These are phyloP conservation scores for Lophotriccus pileatus DNA, from an alignment of 2,797 vertebrate species.

Conservation along the genomic window DNA sequence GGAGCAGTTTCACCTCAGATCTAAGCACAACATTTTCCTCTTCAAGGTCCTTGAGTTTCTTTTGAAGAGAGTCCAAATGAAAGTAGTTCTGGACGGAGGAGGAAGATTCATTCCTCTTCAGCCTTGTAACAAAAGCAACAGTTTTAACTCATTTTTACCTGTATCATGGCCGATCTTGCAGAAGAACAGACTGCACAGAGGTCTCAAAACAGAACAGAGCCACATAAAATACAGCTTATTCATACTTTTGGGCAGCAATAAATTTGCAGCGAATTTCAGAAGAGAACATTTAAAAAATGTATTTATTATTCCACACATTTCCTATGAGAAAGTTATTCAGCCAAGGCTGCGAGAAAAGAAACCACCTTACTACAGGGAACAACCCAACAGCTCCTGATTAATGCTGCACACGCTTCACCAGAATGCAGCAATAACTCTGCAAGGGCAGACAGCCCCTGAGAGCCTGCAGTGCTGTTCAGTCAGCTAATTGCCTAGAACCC, in stretches of 20 bases:
- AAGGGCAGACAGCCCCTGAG: neutral
- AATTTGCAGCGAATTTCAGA: neutral
- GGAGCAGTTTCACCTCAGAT: constrained; percentile 80
- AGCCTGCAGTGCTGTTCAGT: neutral
- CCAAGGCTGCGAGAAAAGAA: neutral
- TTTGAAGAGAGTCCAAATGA: constrained; percentile 94
- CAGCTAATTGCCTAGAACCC: neutral
- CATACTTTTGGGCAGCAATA: neutral
- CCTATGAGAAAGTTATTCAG: neutral
- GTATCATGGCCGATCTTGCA: neutral
- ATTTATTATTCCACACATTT: neutral
- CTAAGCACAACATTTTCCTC: constrained; percentile 94
- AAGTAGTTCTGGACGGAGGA: constrained; percentile 87
- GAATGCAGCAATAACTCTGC: neutral
- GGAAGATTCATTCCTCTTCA: constrained; percentile 86
- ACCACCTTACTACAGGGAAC: neutral
- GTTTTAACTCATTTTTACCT: neutral
- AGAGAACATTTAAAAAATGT: neutral
- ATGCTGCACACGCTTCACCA: neutral
- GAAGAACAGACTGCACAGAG: neutral
- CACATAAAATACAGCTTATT: neutral
- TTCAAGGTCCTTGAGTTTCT: constrained; percentile 96
- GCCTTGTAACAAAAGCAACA: constrained; percentile 65
- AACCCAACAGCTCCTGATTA: neutral
- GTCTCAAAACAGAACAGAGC: neutral